A percentile compares a stretch with the other conserved stretches of the same genome.
These are phyloP conservation scores for Dromococcyx pavoninus DNA, from an alignment of 2,797 vertebrate genomes.

Conservation along the genomic window DNA sequence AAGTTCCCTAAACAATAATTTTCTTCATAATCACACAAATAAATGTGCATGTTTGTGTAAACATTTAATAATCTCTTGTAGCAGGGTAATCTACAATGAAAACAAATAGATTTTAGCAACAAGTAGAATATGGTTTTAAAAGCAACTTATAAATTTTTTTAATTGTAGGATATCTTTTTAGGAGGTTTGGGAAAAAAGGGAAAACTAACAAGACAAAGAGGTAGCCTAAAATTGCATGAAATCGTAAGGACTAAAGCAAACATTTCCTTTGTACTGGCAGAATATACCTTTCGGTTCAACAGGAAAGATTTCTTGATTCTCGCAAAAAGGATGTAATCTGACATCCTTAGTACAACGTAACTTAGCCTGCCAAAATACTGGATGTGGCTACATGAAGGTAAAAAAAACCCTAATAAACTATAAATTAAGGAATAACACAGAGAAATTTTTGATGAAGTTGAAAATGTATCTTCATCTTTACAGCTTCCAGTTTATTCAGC, in stretches of 20 bases:
- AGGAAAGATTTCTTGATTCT: not conserved
- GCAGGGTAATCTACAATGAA: not conserved
- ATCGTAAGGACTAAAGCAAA: not conserved
- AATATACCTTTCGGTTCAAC: not conserved
- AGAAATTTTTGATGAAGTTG: not conserved
- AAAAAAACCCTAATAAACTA: not conserved
- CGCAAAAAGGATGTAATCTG: not conserved
- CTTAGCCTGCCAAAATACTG: not conserved
- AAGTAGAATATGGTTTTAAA: not conserved
- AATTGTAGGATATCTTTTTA: not conserved
- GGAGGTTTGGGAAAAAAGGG: not conserved
- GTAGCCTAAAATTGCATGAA: not conserved
- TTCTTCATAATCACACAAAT: not conserved
- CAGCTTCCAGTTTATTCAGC: not conserved
- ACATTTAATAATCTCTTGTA: not conserved
- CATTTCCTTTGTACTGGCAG: not conserved
- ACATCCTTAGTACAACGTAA: not conserved
- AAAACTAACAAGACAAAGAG: not conserved
- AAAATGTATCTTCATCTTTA: not conserved
- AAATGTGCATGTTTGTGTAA: not conserved
- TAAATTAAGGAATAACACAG: not conserved
- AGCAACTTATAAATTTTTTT: not conserved
- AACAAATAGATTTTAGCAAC: not conserved
- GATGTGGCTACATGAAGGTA: not conserved
- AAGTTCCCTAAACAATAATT: not conserved